Percentiles rank a stretch among this genome's conserved stretches.
phyloP scores from a whole-genome alignment of 2,797 vertebrate genomes.

The Smutsia temminckii region DNA sequence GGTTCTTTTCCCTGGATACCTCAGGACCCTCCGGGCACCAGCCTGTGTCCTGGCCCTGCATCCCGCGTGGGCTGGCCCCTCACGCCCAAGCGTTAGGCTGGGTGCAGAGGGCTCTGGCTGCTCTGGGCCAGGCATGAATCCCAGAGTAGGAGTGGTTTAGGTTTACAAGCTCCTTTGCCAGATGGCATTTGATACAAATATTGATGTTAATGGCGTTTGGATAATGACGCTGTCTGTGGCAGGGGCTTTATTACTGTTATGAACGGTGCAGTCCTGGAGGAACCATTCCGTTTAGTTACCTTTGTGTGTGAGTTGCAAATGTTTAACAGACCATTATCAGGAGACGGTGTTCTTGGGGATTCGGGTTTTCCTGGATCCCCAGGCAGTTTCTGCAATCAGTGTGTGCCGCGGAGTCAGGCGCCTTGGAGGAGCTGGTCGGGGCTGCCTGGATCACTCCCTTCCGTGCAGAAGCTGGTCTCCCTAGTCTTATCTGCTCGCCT shows the following conservation, averaged over 20 bases:
- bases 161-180: slow-evolving; percentile 58
- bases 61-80: not conserved
- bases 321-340: slow-evolving; percentile 66
- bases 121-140: slow-evolving; percentile 4
- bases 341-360: slow-evolving; percentile 45
- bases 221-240: slow-evolving; percentile 67
- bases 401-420: fast-evolving
- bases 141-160: slow-evolving; percentile 19
- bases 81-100: not conserved
- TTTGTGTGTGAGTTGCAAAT: slow-evolving; percentile 69
- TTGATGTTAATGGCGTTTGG: slow-evolving; percentile 70
- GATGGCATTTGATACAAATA: slow-evolving; percentile 76
- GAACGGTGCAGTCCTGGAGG: slow-evolving; percentile 57
- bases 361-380: slow-evolving; percentile 39
- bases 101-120: not conserved
- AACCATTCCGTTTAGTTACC: slow-evolving; percentile 67
- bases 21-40: not conserved
- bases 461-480: not conserved
- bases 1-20: not conserved
- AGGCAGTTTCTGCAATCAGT: not conserved
- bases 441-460: not conserved
- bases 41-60: not conserved
- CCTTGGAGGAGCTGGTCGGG: not conserved
- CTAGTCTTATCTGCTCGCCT: not conserved
- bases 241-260: slow-evolving; percentile 60